These are phyloP conservation scores for Chaetophractus vellerosus DNA, from an alignment of 2,797 vertebrate species.

Conservation along the genomic window DNA sequence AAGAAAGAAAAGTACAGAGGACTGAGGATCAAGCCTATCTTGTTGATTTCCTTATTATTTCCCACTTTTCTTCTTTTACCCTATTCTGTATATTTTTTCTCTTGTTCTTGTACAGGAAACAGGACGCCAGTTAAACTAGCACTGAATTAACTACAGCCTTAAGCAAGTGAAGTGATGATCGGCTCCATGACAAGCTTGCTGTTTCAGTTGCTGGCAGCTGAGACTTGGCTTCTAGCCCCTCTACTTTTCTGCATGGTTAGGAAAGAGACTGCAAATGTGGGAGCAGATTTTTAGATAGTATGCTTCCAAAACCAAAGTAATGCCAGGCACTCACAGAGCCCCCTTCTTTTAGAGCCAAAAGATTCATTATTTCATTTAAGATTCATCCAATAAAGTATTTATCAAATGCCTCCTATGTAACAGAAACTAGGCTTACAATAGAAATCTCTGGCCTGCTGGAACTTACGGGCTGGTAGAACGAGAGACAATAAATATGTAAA, in stretches of 20 bases:
- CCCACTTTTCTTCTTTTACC: too few relatives aligned
- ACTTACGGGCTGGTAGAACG: background rate
- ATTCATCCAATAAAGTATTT: slow-evolving; percentile 50
- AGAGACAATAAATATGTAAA: background rate
- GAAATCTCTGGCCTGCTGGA: background rate
- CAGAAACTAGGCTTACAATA: background rate
- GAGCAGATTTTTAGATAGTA: slow-evolving; percentile 46
- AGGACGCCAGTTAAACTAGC: slow-evolving; percentile 74
- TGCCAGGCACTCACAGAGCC: slow-evolving; percentile 40
- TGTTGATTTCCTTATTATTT: background rate
- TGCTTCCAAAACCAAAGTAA: background rate
- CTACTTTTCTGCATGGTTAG: slow-evolving; percentile 66
- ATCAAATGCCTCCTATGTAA: background rate
- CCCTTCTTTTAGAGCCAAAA: slow-evolving; percentile 36
- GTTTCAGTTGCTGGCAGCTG: slow-evolving; percentile 62
- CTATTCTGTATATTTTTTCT: too few relatives aligned
- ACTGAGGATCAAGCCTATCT: background rate
- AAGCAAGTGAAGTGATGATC: slow-evolving; percentile 35
- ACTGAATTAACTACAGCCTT: slow-evolving; percentile 73
- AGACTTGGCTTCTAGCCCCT: slow-evolving; percentile 63
- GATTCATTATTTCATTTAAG: slow-evolving; percentile 53
- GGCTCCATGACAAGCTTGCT: slow-evolving; percentile 50
- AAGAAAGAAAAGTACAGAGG: background rate
- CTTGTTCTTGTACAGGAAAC: slow-evolving; percentile 6
- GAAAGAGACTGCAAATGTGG: slow-evolving; percentile 54